Evolutionary conservation across 1,140 invertebrate genomes (phyloP).

Genomic region (Orussus abietinus): DNA sequence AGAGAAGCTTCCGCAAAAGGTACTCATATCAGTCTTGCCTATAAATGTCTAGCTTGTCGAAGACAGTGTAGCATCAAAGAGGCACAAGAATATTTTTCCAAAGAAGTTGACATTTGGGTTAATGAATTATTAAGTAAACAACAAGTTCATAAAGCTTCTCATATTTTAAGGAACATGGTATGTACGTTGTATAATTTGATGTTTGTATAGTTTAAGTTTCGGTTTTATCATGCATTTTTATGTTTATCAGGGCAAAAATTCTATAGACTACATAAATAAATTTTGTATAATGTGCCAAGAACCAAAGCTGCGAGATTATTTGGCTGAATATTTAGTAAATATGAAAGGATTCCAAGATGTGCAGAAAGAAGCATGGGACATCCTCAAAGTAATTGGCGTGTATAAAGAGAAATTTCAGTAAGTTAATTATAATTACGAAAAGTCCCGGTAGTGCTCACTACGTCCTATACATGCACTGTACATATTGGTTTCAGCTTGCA

Average conservation of each 20-base stretch:
- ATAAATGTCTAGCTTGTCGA: constrained; percentile 56
- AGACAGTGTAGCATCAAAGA: constrained; percentile 53
- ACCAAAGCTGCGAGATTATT: constrained; percentile 56
- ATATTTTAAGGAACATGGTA: constrained; percentile 59
- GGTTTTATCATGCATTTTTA: not conserved
- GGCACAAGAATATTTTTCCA: constrained; percentile 50
- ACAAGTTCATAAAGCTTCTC: constrained; percentile 62
- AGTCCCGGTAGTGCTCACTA: not conserved
- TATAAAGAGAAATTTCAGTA: constrained; percentile 40
- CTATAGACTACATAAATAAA: constrained; percentile 55
- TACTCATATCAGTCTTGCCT: constrained; percentile 57
- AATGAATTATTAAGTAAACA: constrained; percentile 58
- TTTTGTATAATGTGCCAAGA: constrained; percentile 55
- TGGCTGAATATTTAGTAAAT: constrained; percentile 57
- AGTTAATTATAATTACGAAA: constrained; percentile 9
- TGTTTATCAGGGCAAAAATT: constrained; percentile 49
- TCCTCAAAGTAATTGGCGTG: constrained; percentile 55
- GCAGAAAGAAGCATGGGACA: constrained; percentile 56
- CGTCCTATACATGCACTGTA: no score
- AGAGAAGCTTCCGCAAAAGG: constrained; percentile 65
- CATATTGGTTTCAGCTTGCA: constrained; percentile 23
- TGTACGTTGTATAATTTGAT: constrained; percentile 4
- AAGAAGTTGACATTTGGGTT: constrained; percentile 61
- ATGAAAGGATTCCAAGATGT: constrained; percentile 45
- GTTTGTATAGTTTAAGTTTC: not conserved